Percentiles rank a stretch among this genome's conserved stretches.
phyloP scores from a whole-genome alignment of 2,113 vertebrate genomes.

The Gadus macrocephalus region DNA sequence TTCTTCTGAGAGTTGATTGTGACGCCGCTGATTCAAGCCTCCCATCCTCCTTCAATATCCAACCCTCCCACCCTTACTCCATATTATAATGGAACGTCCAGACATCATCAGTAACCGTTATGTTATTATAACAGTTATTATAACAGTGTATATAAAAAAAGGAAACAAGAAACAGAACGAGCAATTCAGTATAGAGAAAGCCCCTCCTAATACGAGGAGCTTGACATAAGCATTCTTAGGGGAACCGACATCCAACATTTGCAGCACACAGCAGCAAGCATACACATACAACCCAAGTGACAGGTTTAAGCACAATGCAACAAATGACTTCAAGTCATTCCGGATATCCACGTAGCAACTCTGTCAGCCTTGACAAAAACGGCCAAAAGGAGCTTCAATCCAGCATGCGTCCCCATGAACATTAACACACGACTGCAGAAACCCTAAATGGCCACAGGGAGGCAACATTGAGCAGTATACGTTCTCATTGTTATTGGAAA shows the following conservation, averaged over 20 bases:
- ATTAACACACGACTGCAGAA: conserved; percentile 22
- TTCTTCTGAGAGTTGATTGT: conserved; percentile 60
- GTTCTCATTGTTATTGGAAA: conserved; percentile 13
- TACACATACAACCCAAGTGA: conserved; percentile 20
- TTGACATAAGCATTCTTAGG: conserved; percentile 38
- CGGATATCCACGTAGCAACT: conserved; percentile 36
- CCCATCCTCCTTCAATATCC: conserved; percentile 23
- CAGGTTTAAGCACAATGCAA: conserved; percentile 38
- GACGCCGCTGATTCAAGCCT: conserved; percentile 68
- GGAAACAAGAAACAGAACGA: conserved; percentile 20
- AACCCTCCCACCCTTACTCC: conserved; percentile 15
- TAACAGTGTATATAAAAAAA: conserved; percentile 28
- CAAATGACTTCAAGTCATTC: conserved; percentile 26
- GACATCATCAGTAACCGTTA: conserved; percentile 46
- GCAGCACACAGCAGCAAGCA: conserved; percentile 55
- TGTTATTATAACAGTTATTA: conserved; percentile 32
- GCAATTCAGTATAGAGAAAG: conserved; percentile 34
- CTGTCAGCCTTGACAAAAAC: neutral
- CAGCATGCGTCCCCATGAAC: neutral
- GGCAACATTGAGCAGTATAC: conserved; percentile 30
- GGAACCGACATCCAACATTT: conserved; percentile 19
- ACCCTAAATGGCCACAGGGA: conserved; percentile 31
- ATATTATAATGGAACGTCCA: conserved; percentile 43
- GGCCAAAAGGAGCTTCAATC: too few species aligned
- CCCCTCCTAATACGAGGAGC: conserved; percentile 14